phyloP scores from a whole-genome alignment of 2,888 invertebrate genomes.

The Drosophila yooni region DNA sequence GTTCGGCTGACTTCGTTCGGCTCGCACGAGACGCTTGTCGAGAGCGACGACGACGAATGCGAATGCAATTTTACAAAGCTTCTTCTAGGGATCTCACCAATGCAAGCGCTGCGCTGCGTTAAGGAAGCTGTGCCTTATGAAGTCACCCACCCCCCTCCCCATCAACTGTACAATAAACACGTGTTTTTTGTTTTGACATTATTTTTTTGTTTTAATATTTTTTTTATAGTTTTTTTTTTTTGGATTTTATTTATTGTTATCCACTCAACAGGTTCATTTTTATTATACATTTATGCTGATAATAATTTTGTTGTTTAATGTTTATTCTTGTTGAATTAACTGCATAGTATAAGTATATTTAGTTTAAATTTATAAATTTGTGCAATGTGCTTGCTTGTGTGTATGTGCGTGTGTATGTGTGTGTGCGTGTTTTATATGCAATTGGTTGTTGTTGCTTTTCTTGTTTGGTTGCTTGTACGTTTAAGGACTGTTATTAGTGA shows the following conservation, averaged over 20 bases:
- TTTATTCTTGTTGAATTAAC: slow-evolving; percentile 51
- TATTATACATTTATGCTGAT: slow-evolving; percentile 62
- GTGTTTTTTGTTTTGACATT: slow-evolving; percentile 27
- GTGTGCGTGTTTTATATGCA: slow-evolving; percentile 26
- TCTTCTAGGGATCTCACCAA: slow-evolving; percentile 13
- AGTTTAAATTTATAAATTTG: slow-evolving; percentile 52
- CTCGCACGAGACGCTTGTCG: slow-evolving; percentile 32
- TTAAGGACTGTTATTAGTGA: slow-evolving; percentile 39
- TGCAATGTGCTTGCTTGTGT: slow-evolving; percentile 29
- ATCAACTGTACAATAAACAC: slow-evolving; percentile 41
- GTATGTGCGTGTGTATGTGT: slow-evolving; percentile 19
- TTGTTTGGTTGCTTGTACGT: slow-evolving; percentile 2
- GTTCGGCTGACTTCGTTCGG: slow-evolving; percentile 36
- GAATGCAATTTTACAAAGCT: slow-evolving; percentile 27
- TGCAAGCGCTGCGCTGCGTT: slow-evolving; percentile 8
- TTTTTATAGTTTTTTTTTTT: slow-evolving; percentile 39
- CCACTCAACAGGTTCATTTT: slow-evolving; percentile 68
- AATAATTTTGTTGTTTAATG: slow-evolving; percentile 42
- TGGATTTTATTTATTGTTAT: slow-evolving; percentile 51
- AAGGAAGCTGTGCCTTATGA: slow-evolving; percentile 35
- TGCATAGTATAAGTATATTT: slow-evolving; percentile 57
- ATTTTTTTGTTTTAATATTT: slow-evolving; percentile 31
- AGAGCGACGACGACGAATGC: not conserved
- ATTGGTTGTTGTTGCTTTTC: not conserved
- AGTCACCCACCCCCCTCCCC: not conserved